phyloP scores from a whole-genome alignment of 2,113 vertebrate species.

The Paramisgurnus dabryanus region DNA sequence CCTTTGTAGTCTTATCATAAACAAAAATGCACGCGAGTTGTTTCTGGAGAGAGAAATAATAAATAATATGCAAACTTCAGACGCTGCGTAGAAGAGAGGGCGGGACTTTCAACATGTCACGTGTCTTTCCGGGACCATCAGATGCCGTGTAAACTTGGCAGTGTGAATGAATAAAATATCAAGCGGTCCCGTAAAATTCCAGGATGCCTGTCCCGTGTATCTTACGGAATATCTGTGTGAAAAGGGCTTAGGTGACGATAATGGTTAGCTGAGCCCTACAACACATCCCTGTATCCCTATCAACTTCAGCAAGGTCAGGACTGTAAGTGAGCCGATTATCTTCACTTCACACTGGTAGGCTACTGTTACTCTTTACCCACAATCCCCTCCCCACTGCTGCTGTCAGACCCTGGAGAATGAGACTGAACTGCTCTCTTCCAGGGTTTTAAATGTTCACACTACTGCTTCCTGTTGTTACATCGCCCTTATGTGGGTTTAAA shows the following conservation, averaged over 20 bases:
- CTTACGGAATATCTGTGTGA: too few species aligned
- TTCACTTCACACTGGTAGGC: constrained; percentile 28
- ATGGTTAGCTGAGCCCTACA: constrained; percentile 5
- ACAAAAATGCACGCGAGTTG: too few species aligned
- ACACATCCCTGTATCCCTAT: constrained; percentile 17
- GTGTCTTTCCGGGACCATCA: too few species aligned
- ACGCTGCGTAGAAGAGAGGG: too few species aligned
- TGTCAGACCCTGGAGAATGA: constrained; percentile 5
- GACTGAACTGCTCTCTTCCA: background rate
- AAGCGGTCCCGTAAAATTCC: too few species aligned
- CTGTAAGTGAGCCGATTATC: constrained; percentile 18
- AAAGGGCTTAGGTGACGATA: background rate
- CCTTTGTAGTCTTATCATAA: too few species aligned
- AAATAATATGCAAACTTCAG: too few species aligned
- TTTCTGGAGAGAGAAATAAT: too few species aligned
- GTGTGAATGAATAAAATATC: too few species aligned
- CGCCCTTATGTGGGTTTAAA: constrained; percentile 43
- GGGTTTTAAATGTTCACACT: constrained; percentile 24
- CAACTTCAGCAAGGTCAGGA: constrained; percentile 14
- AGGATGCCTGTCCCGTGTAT: too few species aligned
- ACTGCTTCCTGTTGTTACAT: background rate
- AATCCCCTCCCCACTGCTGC: constrained; percentile 30
- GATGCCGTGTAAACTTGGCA: too few species aligned
- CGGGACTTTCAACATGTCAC: too few species aligned
- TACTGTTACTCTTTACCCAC: constrained; percentile 30